These are phyloP conservation scores for Drosophila ezoana DNA, from an alignment of 2,888 invertebrate species.

Conservation along the genomic window DNA sequence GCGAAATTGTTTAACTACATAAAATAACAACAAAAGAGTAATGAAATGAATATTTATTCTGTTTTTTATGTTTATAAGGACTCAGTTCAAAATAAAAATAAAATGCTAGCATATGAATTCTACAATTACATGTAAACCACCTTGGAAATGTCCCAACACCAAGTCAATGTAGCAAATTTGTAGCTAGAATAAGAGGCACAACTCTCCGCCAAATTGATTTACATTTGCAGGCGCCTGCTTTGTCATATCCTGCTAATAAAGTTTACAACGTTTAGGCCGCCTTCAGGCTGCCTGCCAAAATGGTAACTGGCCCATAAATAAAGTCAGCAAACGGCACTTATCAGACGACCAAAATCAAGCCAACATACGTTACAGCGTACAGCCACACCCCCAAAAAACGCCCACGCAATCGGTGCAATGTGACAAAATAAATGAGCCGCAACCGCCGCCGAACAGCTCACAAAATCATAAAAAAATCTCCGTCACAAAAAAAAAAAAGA, in stretches of 20 bases:
- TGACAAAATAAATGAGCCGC: slow-evolving; percentile 75
- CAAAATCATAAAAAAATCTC: slow-evolving; percentile 25
- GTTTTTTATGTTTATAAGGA: no score
- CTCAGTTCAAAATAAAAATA: no score
- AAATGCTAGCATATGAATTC: no score
- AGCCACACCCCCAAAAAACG: slow-evolving; percentile 35
- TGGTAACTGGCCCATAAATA: slow-evolving; percentile 69
- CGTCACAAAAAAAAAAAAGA: slow-evolving; percentile 11
- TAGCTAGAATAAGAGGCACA: slow-evolving; percentile 2
- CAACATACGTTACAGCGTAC: slow-evolving; percentile 27
- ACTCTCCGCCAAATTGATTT: slow-evolving; percentile 41
- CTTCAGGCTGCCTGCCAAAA: slow-evolving; percentile 56
- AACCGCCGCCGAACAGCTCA: slow-evolving; percentile 9
- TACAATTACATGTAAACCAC: background rate
- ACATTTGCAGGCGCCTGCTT: slow-evolving; percentile 41
- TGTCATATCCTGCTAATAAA: slow-evolving; percentile 48
- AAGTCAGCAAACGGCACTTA: slow-evolving; percentile 63
- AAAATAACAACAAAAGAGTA: no score
- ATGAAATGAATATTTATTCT: no score
- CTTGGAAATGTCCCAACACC: background rate
- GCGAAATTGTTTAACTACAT: no score
- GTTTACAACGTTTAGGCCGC: slow-evolving; percentile 52
- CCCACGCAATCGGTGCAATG: slow-evolving; percentile 54
- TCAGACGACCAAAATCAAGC: slow-evolving; percentile 61
- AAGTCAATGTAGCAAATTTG: background rate